A percentile compares a stretch with the other conserved stretches of the same genome.
These are phyloP conservation scores for Phengaris arion DNA, from an alignment of 2,888 invertebrate species.

Conservation along the genomic window DNA sequence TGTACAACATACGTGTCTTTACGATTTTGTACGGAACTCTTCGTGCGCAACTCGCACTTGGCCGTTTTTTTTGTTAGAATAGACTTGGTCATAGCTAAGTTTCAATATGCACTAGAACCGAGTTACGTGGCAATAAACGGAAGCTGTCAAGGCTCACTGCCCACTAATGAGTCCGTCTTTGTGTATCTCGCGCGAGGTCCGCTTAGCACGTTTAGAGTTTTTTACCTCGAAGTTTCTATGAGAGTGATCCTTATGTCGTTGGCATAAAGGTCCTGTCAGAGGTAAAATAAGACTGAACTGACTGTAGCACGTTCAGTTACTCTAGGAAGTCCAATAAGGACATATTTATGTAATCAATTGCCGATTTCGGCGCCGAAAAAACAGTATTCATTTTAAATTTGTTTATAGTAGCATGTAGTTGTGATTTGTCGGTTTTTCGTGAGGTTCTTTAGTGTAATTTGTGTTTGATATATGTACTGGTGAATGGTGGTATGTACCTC, in stretches of 20 bases:
- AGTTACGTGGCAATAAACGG: slow-evolving; percentile 45
- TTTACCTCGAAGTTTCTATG: not conserved
- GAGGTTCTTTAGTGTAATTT: too few relatives aligned
- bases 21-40: too few relatives aligned
- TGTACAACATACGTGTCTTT: too few relatives aligned
- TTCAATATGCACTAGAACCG: slow-evolving; percentile 20
- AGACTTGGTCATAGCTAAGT: not conserved
- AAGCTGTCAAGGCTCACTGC: slow-evolving; percentile 54
- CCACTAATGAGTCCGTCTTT: slow-evolving; percentile 44
- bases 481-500: not conserved
- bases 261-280: too few relatives aligned
- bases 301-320: slow-evolving; percentile 23
- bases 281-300: too few relatives aligned
- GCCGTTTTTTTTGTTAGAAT: too few relatives aligned
- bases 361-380: slow-evolving; percentile 27
- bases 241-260: too few relatives aligned
- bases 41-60: too few relatives aligned
- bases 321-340: slow-evolving; percentile 25
- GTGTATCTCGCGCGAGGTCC: slow-evolving; percentile 37
- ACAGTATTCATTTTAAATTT: not conserved
- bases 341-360: slow-evolving; percentile 18
- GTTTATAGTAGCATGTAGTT: not conserved
- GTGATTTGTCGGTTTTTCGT: not conserved
- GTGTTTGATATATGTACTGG: not conserved
- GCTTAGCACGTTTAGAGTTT: slow-evolving; percentile 36